Conservation (phyloP, 2,113 vertebrate genomes). For the Symphodus melops region DNA sequence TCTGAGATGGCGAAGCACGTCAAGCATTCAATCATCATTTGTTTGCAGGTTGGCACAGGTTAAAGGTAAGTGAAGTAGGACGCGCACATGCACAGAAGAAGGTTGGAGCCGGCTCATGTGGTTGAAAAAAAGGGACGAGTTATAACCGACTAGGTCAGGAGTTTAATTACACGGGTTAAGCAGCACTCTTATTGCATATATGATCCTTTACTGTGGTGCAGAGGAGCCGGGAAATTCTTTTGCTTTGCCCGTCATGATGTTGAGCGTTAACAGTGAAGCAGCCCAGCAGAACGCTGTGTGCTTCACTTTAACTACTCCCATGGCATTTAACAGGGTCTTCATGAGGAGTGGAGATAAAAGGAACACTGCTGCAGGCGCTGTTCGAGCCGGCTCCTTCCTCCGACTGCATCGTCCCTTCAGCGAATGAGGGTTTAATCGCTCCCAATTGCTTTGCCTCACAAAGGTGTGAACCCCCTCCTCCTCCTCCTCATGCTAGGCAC, state of each 20-base stretch:
- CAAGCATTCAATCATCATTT: conserved; percentile 38
- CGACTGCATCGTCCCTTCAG: conserved; percentile 49
- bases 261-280: conserved; percentile 29
- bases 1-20: conserved; percentile 5
- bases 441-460: conserved; percentile 69
- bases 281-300: conserved; percentile 43
- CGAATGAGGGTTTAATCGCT: conserved; percentile 68
- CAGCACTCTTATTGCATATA: conserved; percentile 17
- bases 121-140: not conserved
- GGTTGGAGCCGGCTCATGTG: not conserved
- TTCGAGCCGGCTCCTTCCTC: conserved; percentile 51
- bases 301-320: conserved; percentile 55
- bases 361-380: conserved; percentile 48
- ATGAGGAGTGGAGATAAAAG: conserved; percentile 66
- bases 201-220: conserved; percentile 25
- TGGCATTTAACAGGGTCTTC: conserved; percentile 60
- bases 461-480: conserved; percentile 56
- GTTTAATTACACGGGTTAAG: conserved; percentile 48
- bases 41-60: conserved; percentile 15
- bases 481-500: not conserved
- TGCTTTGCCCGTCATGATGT: conserved; percentile 34
- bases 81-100: not conserved
- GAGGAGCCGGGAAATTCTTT: conserved; percentile 26
- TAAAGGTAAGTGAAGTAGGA: not conserved
- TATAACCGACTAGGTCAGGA: conserved; percentile 8